Evolutionary conservation across 2,113 vertebrate species (phyloP).

Genomic region (Phalacrocorax pelagicus): DNA sequence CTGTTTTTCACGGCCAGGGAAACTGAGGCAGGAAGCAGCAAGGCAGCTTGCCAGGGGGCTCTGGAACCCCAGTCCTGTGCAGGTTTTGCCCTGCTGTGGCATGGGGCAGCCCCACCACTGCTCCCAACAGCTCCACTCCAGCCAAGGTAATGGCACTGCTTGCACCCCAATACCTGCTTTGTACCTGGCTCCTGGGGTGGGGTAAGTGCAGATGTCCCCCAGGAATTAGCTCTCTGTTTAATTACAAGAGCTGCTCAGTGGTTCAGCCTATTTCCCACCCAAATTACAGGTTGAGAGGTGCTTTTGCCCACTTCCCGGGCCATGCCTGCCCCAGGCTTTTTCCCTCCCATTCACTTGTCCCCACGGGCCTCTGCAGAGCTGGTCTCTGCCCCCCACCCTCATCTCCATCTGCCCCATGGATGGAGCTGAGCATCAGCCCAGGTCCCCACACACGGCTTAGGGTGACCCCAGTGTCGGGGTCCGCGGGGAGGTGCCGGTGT

Average conservation of each 20-base stretch:
- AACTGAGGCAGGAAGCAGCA: background rate
- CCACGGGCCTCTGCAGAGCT: background rate
- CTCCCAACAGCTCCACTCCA: accelerated
- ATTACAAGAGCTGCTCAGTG: background rate
- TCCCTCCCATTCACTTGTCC: background rate
- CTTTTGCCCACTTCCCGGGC: background rate
- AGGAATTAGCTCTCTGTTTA: accelerated
- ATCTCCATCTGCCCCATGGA: background rate
- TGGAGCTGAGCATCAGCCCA: background rate
- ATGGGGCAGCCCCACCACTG: background rate
- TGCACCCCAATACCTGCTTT: accelerated
- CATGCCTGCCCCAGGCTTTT: background rate
- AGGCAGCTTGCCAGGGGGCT: background rate
- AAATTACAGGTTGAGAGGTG: background rate
- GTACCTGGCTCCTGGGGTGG: background rate
- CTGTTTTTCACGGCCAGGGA: accelerated
- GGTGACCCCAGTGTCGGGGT: background rate
- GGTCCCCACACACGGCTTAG: background rate
- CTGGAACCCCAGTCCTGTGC: background rate
- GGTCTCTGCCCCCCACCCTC: background rate
- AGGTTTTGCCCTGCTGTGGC: background rate
- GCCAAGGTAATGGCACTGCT: background rate
- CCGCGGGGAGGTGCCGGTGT: too few species aligned
- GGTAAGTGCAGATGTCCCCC: accelerated
- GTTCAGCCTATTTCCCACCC: background rate